phyloP scores from a whole-genome alignment of 2,888 invertebrate species.

The Allolobophora icterica region DNA sequence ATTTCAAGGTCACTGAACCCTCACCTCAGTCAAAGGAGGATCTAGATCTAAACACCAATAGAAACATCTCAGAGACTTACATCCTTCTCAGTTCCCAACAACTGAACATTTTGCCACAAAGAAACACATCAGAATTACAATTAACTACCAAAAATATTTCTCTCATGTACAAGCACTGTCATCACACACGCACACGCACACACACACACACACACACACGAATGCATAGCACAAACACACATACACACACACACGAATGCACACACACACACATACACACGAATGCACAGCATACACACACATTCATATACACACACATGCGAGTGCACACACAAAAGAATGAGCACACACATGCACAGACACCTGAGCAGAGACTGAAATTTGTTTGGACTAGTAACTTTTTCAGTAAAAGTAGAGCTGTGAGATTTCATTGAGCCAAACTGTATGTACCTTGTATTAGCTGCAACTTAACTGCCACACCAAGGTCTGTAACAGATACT shows the following conservation, averaged over 20 bases:
- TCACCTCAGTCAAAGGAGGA: not conserved
- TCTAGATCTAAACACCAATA: conserved; percentile 17
- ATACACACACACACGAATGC: not conserved
- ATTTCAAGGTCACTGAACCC: not conserved
- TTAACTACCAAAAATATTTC: not conserved
- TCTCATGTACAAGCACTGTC: not conserved
- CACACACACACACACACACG: too few species aligned
- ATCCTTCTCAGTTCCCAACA: conserved; percentile 51
- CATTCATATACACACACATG: too few species aligned
- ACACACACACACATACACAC: not conserved
- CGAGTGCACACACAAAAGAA: too few species aligned
- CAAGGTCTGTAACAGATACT: not conserved
- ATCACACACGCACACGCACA: not conserved
- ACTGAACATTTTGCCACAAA: conserved; percentile 39
- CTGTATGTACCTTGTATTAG: not conserved
- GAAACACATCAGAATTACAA: conserved; percentile 67
- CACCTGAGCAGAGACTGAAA: not conserved
- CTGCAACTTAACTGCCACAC: too few species aligned
- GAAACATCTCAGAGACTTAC: conserved; percentile 43
- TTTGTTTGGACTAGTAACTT: not conserved
- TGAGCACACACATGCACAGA: not conserved
- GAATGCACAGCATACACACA: too few species aligned
- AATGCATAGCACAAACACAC: not conserved
- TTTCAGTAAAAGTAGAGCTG: not conserved
- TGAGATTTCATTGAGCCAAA: not conserved